Evolutionary conservation across 2,113 vertebrate species (phyloP).

Genomic region (Scytalopus superciliaris): DNA sequence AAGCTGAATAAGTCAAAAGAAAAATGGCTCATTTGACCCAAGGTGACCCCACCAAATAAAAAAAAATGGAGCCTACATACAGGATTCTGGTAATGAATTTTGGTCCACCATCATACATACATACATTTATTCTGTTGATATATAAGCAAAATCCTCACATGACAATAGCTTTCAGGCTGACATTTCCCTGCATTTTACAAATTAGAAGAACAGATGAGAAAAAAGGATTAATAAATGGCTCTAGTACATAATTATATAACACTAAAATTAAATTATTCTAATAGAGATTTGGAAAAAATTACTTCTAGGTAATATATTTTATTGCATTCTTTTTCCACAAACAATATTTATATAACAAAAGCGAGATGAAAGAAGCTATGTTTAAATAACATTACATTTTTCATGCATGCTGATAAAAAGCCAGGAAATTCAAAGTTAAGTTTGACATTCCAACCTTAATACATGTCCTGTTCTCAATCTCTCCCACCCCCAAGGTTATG

Average conservation of each 20-base stretch:
- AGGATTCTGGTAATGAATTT: not conserved
- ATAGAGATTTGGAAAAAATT: not conserved
- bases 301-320: not conserved
- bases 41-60: not conserved
- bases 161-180: not conserved
- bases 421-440: conserved; percentile 40
- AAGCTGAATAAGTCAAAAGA: not conserved
- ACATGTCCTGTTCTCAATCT: not conserved
- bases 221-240: not conserved
- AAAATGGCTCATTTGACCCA: not conserved
- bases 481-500: not conserved
- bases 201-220: not conserved
- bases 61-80: not conserved
- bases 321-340: not conserved
- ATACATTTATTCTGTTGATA: not conserved
- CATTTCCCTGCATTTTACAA: not conserved
- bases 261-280: not conserved
- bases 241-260: not conserved
- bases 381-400: conserved; percentile 28
- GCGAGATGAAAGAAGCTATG: not conserved
- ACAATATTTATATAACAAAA: not conserved
- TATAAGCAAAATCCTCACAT: not conserved
- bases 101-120: no score
- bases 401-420: conserved; percentile 6
- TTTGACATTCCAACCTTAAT: conserved; percentile 19